phyloP scores from a whole-genome alignment of 92 coral and sea anemone species.

The Blastomussa wellsi region DNA sequence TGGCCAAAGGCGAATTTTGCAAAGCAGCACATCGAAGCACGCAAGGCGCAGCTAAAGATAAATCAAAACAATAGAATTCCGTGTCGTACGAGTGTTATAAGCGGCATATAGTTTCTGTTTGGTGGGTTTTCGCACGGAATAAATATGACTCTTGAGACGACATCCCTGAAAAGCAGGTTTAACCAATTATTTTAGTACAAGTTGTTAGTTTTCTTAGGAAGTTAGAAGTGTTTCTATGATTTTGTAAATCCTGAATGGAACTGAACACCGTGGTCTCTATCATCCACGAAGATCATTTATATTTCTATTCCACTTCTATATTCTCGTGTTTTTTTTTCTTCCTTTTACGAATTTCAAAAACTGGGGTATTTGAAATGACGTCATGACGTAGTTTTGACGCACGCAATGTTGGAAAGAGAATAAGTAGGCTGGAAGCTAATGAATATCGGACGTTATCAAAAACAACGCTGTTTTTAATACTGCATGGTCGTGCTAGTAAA shows the following conservation, averaged over 20 bases:
- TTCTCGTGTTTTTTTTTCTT: neutral
- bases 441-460: neutral
- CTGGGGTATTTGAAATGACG: neutral
- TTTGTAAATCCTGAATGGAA: no score
- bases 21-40: neutral
- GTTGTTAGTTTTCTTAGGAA: no score
- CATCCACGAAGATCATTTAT: neutral
- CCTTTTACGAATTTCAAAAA: no score
- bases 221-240: no score
- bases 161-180: no score
- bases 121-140: neutral
- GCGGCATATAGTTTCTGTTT: neutral
- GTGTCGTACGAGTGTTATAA: neutral
- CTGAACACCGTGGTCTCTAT: no score
- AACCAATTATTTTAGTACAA: no score
- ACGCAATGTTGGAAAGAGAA: neutral
- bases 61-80: neutral
- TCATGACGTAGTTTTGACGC: neutral
- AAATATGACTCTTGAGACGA: no score
- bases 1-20: neutral
- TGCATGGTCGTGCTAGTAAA: no score
- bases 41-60: neutral
- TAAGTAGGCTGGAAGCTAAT: neutral
- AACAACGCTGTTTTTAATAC: no score
- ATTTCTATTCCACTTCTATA: neutral